A percentile compares a stretch with the other conserved stretches of the same genome.
These are phyloP conservation scores for Dryococelus australis DNA, from an alignment of 2,888 invertebrate species.

Conservation along the genomic window DNA sequence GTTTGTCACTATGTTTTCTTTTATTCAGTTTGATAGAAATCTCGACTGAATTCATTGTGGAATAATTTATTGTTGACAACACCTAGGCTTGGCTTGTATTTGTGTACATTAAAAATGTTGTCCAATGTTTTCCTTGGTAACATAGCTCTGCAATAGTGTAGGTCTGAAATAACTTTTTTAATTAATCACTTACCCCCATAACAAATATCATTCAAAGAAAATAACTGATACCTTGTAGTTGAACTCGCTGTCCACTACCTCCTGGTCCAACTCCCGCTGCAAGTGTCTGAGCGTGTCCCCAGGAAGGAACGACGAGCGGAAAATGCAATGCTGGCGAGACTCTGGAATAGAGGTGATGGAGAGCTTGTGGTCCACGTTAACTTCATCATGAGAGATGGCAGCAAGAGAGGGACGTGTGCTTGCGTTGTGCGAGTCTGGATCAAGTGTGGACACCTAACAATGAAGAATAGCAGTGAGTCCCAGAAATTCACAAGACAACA, in stretches of 20 bases:
- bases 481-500: too few relatives aligned
- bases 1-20: too few relatives aligned
- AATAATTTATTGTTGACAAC: too few relatives aligned
- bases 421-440: conserved; percentile 71
- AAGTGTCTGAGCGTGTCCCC: conserved; percentile 51
- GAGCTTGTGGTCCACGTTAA: not conserved
- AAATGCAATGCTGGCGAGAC: not conserved
- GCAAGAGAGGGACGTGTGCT: conserved; percentile 59
- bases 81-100: too few relatives aligned
- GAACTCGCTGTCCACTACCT: conserved; percentile 74
- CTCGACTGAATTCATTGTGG: too few relatives aligned
- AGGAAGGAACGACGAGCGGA: not conserved
- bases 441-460: conserved; percentile 65
- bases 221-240: conserved; percentile 65
- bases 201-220: not conserved
- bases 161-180: too few relatives aligned
- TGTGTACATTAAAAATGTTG: too few relatives aligned
- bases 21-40: too few relatives aligned
- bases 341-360: not conserved
- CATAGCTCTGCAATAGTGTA: too few relatives aligned
- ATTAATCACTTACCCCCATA: too few relatives aligned
- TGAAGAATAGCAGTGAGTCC: not conserved
- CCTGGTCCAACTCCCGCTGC: conserved; percentile 71
- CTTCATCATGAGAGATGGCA: not conserved
- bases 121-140: too few relatives aligned